These are phyloP conservation scores for Scaptomyza polygonia DNA, from an alignment of 2,888 invertebrate species.

Conservation along the genomic window DNA sequence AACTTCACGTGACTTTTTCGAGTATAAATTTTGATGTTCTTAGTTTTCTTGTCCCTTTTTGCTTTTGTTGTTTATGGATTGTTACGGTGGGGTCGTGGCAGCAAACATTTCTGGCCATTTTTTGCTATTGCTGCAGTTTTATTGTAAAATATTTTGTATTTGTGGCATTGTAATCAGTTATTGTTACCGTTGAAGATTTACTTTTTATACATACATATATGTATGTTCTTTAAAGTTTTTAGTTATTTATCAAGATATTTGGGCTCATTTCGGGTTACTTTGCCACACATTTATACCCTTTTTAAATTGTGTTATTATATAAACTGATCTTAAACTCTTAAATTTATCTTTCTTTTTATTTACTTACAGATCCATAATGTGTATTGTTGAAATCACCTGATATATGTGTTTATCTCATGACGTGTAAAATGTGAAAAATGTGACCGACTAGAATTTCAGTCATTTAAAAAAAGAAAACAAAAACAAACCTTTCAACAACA, in stretches of 20 bases:
- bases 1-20: conserved; percentile 52
- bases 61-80: conserved; percentile 27
- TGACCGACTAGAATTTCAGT: conserved; percentile 9
- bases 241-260: no score
- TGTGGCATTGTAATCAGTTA: neutral
- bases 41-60: neutral
- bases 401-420: no score
- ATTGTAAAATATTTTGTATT: no score
- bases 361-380: conserved; percentile 48
- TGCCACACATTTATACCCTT: no score
- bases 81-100: conserved; percentile 10
- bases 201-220: no score
- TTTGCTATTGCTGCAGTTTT: conserved; percentile 15
- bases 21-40: conserved; percentile 1
- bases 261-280: no score
- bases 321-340: neutral
- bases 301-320: no score
- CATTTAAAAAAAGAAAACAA: conserved; percentile 9
- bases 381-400: conserved; percentile 43
- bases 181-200: no score
- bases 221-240: no score
- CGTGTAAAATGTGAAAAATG: conserved; percentile 38
- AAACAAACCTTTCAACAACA: conserved; percentile 2
- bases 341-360: conserved; percentile 1
- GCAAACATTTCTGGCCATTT: conserved; percentile 25